Conservation (phyloP, 2,113 vertebrate species). For the Motacilla tschutschensis region DNA sequence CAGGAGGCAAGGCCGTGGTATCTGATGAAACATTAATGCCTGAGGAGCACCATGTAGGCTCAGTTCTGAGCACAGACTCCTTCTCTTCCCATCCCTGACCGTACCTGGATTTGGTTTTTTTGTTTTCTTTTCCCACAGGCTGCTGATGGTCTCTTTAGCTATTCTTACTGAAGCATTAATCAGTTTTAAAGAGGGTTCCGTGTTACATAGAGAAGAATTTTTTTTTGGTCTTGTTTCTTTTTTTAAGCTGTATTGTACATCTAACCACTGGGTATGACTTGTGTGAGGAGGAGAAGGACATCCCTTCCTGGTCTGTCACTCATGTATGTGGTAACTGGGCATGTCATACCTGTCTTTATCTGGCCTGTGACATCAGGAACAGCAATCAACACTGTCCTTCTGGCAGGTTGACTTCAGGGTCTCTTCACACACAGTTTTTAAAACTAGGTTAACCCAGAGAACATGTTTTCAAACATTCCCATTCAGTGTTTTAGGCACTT, state of each 20-base stretch:
- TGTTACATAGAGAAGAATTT: not conserved
- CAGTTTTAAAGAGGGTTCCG: not conserved
- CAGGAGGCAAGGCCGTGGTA: not conserved
- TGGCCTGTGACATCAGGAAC: not conserved
- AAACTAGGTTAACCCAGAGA: conserved; percentile 35
- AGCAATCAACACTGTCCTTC: not conserved
- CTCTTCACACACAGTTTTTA: conserved; percentile 22
- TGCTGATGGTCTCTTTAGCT: not conserved
- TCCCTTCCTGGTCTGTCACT: not conserved
- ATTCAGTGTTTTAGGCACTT: not conserved
- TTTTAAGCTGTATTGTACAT: not conserved
- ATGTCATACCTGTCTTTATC: not conserved
- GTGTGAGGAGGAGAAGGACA: not conserved
- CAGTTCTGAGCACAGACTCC: not conserved
- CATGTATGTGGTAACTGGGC: not conserved
- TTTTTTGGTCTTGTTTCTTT: not conserved
- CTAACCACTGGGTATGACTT: not conserved
- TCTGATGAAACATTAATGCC: not conserved
- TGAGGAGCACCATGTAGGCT: not conserved
- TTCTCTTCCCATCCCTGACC: not conserved
- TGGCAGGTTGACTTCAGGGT: not conserved
- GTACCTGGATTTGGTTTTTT: not conserved
- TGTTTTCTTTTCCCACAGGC: not conserved
- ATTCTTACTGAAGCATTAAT: not conserved
- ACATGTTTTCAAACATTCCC: conserved; percentile 2